phyloP scores from a whole-genome alignment of 2,888 invertebrate genomes.

The Laothoe populi region DNA sequence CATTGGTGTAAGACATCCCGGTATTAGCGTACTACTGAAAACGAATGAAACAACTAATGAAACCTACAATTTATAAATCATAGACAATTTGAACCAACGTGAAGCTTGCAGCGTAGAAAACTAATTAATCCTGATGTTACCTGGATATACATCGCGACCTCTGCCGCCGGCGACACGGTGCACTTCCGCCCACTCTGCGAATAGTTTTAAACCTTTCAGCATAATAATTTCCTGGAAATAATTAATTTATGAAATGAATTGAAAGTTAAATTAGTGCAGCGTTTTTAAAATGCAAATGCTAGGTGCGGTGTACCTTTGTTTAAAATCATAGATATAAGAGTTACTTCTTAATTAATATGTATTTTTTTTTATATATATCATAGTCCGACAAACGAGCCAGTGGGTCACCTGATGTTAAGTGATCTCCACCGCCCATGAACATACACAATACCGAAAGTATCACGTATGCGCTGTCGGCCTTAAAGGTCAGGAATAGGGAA shows the following conservation, averaged over 20 bases:
- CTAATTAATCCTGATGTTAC: slow-evolving; percentile 51
- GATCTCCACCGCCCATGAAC: no score
- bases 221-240: slow-evolving; percentile 21
- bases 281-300: slow-evolving; percentile 13
- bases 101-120: slow-evolving; percentile 37
- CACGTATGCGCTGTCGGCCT: no score
- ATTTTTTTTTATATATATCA: no score
- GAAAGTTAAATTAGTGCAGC: slow-evolving; percentile 6
- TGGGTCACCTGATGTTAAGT: no score
- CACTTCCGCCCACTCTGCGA: slow-evolving; percentile 8
- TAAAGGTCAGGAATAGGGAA: no score
- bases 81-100: no score
- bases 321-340: neutral
- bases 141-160: slow-evolving; percentile 42
- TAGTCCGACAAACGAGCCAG: no score
- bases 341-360: neutral
- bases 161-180: slow-evolving; percentile 30
- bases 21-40: no score
- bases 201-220: slow-evolving; percentile 23
- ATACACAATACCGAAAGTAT: no score
- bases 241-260: slow-evolving; percentile 22
- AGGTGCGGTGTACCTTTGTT: neutral
- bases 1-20: no score
- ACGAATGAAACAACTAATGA: no score
- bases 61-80: no score